Conservation (phyloP, 1,140 invertebrate species). For the Radopholus similis region DNA sequence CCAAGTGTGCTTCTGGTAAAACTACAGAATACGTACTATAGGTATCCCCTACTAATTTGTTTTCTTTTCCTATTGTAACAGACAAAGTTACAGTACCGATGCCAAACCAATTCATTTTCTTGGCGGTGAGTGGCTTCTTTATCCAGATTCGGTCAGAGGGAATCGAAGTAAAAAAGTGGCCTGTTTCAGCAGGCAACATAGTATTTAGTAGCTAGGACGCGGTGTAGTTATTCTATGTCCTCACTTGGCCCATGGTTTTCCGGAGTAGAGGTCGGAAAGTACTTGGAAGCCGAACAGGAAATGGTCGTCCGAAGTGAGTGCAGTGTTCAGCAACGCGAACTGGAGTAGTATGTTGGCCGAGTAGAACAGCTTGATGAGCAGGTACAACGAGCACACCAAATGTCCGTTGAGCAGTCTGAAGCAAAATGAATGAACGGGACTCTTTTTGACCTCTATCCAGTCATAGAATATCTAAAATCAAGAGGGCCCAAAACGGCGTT, state of each 20-base stretch:
- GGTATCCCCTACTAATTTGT: too few relatives aligned
- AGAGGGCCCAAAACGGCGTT: too few relatives aligned
- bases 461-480: background rate
- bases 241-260: slow-evolving; percentile 61
- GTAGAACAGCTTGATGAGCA: slow-evolving; percentile 61
- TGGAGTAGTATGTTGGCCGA: slow-evolving; percentile 87
- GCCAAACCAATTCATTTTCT: too few relatives aligned
- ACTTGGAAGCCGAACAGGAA: slow-evolving; percentile 90
- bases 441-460: background rate
- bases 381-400: slow-evolving; percentile 63
- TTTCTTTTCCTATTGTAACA: too few relatives aligned
- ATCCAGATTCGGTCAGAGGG: too few relatives aligned
- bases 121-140: background rate
- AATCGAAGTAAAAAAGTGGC: too few relatives aligned
- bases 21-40: too few relatives aligned
- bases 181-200: too few relatives aligned
- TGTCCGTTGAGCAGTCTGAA: slow-evolving; percentile 62
- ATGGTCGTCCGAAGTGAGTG: slow-evolving; percentile 80
- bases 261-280: slow-evolving; percentile 60
- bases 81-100: too few relatives aligned
- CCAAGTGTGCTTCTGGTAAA: too few relatives aligned
- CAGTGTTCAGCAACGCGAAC: slow-evolving; percentile 93
- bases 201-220: too few relatives aligned
- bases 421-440: background rate
- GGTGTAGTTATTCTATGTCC: background rate